Evolutionary conservation across 2,113 vertebrate species (phyloP).

Genomic region (Chauna torquata): DNA sequence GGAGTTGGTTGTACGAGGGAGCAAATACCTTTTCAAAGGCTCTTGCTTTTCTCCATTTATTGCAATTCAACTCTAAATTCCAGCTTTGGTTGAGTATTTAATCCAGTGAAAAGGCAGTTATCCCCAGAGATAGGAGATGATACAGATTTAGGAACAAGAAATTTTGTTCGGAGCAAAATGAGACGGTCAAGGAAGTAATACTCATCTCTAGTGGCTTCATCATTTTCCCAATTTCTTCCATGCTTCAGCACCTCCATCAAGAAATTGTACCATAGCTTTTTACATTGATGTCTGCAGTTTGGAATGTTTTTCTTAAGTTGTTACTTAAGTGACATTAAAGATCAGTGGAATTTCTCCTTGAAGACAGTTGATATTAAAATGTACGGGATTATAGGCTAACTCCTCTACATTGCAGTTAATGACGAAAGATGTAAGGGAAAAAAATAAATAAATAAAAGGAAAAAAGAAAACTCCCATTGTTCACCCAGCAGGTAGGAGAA

Average conservation of each 20-base stretch:
- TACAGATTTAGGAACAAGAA: neutral
- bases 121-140: neutral
- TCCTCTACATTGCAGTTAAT: neutral
- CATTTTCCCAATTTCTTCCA: neutral
- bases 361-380: neutral
- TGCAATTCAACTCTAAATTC: neutral
- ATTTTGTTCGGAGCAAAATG: neutral
- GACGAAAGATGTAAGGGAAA: neutral
- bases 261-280: neutral
- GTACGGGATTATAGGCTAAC: neutral
- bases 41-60: neutral
- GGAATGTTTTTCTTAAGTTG: neutral
- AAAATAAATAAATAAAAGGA: neutral
- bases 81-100: neutral
- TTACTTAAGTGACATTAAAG: neutral
- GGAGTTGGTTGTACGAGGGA: neutral
- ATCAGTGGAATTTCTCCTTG: neutral
- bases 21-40: neutral
- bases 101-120: neutral
- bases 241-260: neutral
- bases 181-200: neutral
- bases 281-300: neutral
- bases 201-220: neutral
- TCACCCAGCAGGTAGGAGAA: neutral
- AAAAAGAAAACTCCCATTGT: neutral